A percentile compares a stretch with the other conserved stretches of the same genome.
Conservation (phyloP, 2,797 vertebrate genomes). For the Alcedo atthis region DNA sequence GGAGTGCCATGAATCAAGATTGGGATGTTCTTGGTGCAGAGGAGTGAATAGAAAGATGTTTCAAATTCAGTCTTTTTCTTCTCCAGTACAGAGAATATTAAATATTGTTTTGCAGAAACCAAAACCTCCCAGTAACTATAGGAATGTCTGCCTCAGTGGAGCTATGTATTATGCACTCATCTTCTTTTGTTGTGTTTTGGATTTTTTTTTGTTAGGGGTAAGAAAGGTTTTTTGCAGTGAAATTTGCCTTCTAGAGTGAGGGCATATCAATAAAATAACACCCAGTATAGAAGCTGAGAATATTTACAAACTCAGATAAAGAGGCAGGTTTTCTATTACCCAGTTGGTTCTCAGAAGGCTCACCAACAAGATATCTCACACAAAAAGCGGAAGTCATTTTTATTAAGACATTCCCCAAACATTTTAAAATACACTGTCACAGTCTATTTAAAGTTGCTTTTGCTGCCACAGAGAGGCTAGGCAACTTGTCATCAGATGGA, state of each 20-base stretch:
- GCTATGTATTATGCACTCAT: constrained; percentile 53
- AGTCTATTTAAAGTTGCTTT: background rate
- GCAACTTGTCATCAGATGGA: background rate
- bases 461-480: background rate
- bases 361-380: background rate
- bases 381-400: background rate
- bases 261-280: constrained; percentile 54
- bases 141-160: constrained; percentile 34
- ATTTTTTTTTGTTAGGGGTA: background rate
- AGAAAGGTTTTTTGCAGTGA: constrained; percentile 9
- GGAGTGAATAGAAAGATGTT: background rate
- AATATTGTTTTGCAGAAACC: constrained; percentile 57
- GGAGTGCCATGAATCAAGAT: background rate
- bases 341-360: background rate
- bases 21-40: background rate
- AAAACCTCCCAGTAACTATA: constrained; percentile 44
- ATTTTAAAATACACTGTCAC: background rate
- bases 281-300: background rate
- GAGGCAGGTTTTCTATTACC: constrained; percentile 13
- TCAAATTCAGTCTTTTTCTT: constrained; percentile 35
- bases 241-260: constrained; percentile 33
- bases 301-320: constrained; percentile 36
- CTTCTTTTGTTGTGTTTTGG: constrained; percentile 1
- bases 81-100: constrained; percentile 45
- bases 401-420: background rate